A percentile compares a stretch with the other conserved stretches of the same genome.
These are phyloP conservation scores for Drosophila pegasa DNA, from an alignment of 2,888 invertebrate species.

Conservation along the genomic window DNA sequence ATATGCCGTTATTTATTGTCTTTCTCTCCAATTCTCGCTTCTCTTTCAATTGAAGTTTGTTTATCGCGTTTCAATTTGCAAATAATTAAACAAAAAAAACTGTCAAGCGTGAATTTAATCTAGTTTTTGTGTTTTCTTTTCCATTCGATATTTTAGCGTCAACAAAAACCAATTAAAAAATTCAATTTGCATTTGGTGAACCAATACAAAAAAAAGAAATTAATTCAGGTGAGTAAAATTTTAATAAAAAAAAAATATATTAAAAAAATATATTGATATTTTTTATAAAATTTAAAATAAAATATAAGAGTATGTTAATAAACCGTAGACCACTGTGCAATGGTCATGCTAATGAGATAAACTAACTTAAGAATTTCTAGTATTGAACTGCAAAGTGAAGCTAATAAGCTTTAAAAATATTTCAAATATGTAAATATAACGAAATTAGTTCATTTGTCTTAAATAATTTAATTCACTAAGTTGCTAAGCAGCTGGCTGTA, in stretches of 20 bases:
- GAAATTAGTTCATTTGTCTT: too few species aligned
- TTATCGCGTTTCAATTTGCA: slow-evolving; percentile 13
- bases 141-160: slow-evolving; percentile 18
- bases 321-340: neutral
- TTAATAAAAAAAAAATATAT: neutral
- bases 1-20: slow-evolving; percentile 1
- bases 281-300: neutral
- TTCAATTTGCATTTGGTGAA: slow-evolving; percentile 22
- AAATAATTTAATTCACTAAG: neutral
- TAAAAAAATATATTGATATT: neutral
- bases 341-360: neutral
- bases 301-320: neutral
- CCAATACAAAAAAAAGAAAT: neutral
- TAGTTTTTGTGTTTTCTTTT: slow-evolving; percentile 30
- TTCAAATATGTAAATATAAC: neutral
- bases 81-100: neutral
- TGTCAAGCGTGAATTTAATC: slow-evolving; percentile 19
- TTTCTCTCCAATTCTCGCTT: slow-evolving; percentile 6
- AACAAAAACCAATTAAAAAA: slow-evolving; percentile 19
- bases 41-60: slow-evolving; percentile 10
- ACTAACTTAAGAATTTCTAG: neutral
- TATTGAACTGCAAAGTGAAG: neutral
- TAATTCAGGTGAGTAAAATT: slow-evolving; percentile 17
- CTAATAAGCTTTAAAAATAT: neutral
- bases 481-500: neutral